These are phyloP conservation scores for Nanger granti DNA, from an alignment of 2,113 vertebrate species.

Conservation along the genomic window DNA sequence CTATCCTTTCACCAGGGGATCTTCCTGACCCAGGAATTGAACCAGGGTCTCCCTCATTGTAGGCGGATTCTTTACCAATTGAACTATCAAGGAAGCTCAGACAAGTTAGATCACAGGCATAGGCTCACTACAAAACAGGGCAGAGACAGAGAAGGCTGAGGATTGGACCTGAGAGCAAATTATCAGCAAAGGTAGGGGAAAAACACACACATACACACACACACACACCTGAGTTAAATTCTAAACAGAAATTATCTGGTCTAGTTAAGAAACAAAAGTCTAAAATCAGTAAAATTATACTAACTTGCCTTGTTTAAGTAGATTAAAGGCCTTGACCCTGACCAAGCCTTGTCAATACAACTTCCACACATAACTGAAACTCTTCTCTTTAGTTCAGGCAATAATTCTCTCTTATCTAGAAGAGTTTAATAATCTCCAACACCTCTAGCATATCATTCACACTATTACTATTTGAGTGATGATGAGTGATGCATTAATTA, in stretches of 20 bases:
- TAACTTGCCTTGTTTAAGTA: neutral
- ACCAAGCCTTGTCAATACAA: neutral
- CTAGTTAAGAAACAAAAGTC: neutral
- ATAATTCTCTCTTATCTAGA: neutral
- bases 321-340: neutral
- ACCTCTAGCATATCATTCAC: neutral
- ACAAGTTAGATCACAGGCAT: neutral
- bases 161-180: neutral
- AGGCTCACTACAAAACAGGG: neutral
- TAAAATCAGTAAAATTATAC: neutral
- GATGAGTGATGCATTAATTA: neutral
- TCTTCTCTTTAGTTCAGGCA: neutral
- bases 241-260: neutral
- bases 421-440: neutral
- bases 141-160: neutral
- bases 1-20: neutral
- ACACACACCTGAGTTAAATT: neutral
- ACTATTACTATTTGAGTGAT: neutral
- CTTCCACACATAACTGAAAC: neutral
- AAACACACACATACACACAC: too few relatives aligned
- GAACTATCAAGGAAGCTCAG: neutral
- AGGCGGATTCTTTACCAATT: neutral
- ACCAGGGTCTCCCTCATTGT: neutral
- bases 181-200: neutral
- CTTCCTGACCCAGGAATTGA: neutral